A percentile compares a stretch with the other conserved stretches of the same genome.
These are phyloP conservation scores for Leptopilina syphax DNA, from an alignment of 2,888 invertebrate species.

Conservation along the genomic window DNA sequence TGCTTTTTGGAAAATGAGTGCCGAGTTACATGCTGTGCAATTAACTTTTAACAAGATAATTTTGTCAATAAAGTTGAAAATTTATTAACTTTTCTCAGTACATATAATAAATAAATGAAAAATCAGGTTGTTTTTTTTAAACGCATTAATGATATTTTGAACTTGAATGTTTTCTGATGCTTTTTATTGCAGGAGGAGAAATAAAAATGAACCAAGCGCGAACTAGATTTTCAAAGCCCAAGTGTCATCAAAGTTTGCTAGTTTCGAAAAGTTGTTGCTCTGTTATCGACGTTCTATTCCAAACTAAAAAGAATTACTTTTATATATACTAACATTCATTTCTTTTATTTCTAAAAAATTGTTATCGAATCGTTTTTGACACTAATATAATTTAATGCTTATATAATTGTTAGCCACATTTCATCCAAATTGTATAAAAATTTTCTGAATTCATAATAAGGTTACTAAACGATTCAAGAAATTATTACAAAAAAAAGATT, in stretches of 20 bases:
- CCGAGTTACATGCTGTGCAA: too few relatives aligned
- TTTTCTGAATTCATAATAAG: too few relatives aligned
- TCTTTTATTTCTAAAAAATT: not conserved
- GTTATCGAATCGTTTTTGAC: not conserved
- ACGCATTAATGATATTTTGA: not conserved
- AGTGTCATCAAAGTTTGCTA: constrained; percentile 1
- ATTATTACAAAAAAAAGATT: too few relatives aligned
- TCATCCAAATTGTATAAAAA: too few relatives aligned
- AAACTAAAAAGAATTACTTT: not conserved
- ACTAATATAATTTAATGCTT: too few relatives aligned
- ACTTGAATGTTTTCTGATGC: not conserved
- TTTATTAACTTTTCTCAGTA: too few relatives aligned
- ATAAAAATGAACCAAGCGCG: constrained; percentile 6
- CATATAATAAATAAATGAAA: not conserved
- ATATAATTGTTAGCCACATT: too few relatives aligned
- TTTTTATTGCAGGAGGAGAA: not conserved
- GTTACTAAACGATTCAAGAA: too few relatives aligned
- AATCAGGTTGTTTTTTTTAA: not conserved
- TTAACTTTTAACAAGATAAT: too few relatives aligned
- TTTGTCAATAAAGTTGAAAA: too few relatives aligned
- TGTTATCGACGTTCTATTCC: constrained; percentile 14
- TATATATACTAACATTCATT: not conserved
- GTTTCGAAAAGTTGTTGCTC: constrained; percentile 10
- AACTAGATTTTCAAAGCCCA: constrained; percentile 3
- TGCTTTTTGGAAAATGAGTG: too few relatives aligned